Percentiles rank a stretch among this genome's conserved stretches.
phyloP scores from a whole-genome alignment of 2,113 vertebrate species.

The Synodontis membranacea region DNA sequence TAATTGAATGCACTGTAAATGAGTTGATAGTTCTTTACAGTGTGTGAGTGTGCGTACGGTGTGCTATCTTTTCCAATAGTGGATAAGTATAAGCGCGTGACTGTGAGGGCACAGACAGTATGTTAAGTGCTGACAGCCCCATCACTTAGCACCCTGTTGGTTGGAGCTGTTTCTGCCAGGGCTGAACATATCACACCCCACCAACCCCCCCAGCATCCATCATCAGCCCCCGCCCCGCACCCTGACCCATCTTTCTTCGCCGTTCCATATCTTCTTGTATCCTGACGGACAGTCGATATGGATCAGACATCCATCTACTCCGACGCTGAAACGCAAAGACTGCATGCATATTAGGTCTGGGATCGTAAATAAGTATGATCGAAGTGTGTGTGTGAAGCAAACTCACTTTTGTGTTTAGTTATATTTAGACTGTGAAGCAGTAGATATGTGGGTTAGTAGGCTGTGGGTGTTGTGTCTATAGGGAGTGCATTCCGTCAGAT shows the following conservation, averaged over 20 bases:
- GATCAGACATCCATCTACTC: neutral
- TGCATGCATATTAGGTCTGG: neutral
- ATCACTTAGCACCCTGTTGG: slow-evolving; percentile 9
- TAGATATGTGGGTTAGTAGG: slow-evolving; percentile 10
- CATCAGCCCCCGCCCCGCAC: neutral
- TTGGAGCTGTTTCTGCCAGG: neutral
- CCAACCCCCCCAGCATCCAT: neutral
- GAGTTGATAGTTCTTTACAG: neutral
- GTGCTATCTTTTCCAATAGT: neutral
- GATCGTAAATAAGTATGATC: neutral
- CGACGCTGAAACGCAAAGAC: neutral
- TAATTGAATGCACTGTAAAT: neutral
- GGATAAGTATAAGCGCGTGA: neutral
- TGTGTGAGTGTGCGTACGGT: neutral
- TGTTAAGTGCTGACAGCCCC: slow-evolving; percentile 34
- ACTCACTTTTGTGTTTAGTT: neutral
- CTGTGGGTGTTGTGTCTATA: slow-evolving; percentile 19
- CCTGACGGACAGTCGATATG: neutral
- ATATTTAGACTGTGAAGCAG: slow-evolving; percentile 22
- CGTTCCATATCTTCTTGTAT: neutral
- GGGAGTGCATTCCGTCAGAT: slow-evolving; percentile 24
- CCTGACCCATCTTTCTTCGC: too few species aligned
- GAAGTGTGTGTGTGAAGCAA: neutral
- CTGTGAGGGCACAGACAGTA: slow-evolving; percentile 5
- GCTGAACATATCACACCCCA: neutral